Evolutionary conservation across 2,797 vertebrate genomes (phyloP).

Genomic region (Dromococcyx pavoninus): DNA sequence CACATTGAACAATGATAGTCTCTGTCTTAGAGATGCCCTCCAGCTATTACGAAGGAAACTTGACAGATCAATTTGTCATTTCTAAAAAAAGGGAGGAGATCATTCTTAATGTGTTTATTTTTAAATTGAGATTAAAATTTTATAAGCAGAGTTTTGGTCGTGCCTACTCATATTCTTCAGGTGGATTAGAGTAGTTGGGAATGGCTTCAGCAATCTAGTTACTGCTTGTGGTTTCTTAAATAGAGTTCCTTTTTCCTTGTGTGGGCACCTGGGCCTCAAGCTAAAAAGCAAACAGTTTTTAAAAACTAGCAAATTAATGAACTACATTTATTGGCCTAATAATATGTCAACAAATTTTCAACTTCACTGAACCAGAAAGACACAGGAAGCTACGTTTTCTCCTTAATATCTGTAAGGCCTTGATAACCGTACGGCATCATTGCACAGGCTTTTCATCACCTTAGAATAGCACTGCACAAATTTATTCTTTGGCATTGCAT

Average conservation of each 20-base stretch:
- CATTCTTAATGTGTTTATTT: background rate
- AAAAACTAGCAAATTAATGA: background rate
- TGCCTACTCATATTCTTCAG: background rate
- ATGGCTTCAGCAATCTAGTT: background rate
- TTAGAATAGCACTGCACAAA: background rate
- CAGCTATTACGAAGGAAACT: background rate
- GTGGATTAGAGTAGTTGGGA: background rate
- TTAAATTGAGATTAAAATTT: constrained; percentile 25
- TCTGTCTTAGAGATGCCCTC: background rate
- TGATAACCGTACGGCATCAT: background rate
- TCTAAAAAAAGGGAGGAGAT: background rate
- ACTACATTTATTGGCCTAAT: background rate
- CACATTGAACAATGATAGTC: background rate
- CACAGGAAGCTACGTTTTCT: background rate
- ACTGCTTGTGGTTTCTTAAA: background rate
- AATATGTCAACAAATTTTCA: background rate
- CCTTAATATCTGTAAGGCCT: background rate
- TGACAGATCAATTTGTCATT: constrained; percentile 3
- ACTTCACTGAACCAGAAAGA: background rate
- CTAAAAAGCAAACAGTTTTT: background rate
- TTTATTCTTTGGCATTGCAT: background rate
- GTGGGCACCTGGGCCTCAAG: background rate
- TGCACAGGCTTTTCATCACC: background rate
- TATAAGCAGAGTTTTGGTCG: background rate
- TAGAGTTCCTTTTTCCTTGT: background rate